Percentiles rank a stretch among this genome's conserved stretches.
Evolutionary conservation across 2,797 vertebrate genomes (phyloP).

Genomic region (Bufotes viridis): DNA sequence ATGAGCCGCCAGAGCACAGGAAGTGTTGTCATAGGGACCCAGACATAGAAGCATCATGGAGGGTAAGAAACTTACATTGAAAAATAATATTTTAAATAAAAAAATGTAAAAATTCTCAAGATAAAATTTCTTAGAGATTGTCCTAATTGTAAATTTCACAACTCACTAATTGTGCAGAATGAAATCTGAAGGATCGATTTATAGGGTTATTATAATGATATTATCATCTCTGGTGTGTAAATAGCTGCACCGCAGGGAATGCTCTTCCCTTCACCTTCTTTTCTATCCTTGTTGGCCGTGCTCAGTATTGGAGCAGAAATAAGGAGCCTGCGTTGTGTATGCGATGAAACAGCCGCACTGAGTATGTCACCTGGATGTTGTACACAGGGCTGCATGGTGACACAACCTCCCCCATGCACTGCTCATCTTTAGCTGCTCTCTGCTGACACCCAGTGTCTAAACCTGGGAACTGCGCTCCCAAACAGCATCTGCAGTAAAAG

Average conservation of each 20-base stretch:
- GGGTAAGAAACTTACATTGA: not conserved
- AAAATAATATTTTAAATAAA: no score
- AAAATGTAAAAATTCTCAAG: no score
- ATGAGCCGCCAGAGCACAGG: no score
- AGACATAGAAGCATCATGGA: no score
- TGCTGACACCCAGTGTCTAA: conserved; percentile 26
- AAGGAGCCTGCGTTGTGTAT: not conserved
- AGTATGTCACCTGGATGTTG: not conserved
- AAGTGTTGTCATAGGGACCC: no score
- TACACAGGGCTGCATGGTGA: not conserved
- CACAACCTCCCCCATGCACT: no score
- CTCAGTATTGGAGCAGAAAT: not conserved
- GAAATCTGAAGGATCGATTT: not conserved
- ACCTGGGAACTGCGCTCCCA: not conserved
- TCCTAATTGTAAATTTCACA: no score
- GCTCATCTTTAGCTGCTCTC: not conserved
- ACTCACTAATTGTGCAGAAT: not conserved
- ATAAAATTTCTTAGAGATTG: no score
- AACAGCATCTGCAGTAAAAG: not conserved
- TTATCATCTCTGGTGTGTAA: not conserved
- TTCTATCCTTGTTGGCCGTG: not conserved
- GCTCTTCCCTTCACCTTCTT: not conserved
- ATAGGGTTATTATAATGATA: not conserved
- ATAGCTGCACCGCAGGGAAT: not conserved
- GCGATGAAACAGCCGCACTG: not conserved